These are phyloP conservation scores for Phodopus roborovskii DNA, from an alignment of 2,113 vertebrate species.

Conservation along the genomic window DNA sequence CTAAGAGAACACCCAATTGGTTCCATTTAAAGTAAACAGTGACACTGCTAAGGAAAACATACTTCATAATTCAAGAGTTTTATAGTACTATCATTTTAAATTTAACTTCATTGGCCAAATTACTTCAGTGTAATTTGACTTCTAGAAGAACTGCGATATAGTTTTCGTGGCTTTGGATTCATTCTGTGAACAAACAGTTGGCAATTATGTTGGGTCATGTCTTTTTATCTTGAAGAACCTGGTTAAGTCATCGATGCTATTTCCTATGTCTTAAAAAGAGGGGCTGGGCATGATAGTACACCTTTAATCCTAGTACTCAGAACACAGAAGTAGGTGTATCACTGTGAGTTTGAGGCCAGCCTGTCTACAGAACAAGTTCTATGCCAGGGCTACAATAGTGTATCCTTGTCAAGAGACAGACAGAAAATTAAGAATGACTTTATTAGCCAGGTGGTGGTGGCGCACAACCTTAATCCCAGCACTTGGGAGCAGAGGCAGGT, in stretches of 20 bases:
- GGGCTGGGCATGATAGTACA: not conserved
- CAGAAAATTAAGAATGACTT: not conserved
- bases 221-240: constrained; percentile 33
- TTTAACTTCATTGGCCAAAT: constrained; percentile 46
- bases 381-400: not conserved
- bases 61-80: constrained; percentile 26
- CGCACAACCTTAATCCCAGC: not conserved
- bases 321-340: not conserved
- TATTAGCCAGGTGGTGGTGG: not conserved
- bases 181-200: constrained; percentile 39
- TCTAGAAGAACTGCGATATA: not conserved
- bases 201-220: not conserved
- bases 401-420: not conserved
- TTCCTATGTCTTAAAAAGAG: not conserved
- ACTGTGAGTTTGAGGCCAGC: not conserved
- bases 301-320: not conserved
- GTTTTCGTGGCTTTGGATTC: constrained; percentile 6
- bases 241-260: constrained; percentile 27
- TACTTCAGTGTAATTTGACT: constrained; percentile 22
- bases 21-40: constrained; percentile 57
- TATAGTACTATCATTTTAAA: constrained; percentile 32
- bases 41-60: constrained; percentile 27
- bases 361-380: not conserved
- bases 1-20: constrained; percentile 17
- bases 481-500: not conserved